Evolutionary conservation across 64 coral and sea anemone species (phyloP).

Genomic region (Cladopsammia gracilis): DNA sequence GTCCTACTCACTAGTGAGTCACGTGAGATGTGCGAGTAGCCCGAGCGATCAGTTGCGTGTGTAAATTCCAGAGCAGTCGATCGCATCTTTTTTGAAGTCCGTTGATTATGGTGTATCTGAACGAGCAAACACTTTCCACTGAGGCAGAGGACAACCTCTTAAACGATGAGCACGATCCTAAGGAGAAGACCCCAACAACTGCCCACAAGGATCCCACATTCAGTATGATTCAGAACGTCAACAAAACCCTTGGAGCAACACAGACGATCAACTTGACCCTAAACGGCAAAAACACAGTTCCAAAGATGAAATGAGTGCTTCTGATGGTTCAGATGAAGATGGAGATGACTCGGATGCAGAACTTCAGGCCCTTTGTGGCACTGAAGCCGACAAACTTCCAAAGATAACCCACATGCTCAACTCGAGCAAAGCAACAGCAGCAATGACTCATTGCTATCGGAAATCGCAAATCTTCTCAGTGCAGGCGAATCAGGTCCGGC

Average conservation of each 20-base stretch:
- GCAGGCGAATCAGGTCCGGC: conserved; percentile 20
- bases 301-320: conserved; percentile 32
- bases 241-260: conserved; percentile 17
- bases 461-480: conserved; percentile 29
- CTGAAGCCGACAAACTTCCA: neutral
- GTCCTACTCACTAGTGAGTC: too few relatives aligned
- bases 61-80: too few relatives aligned
- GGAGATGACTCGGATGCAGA: conserved; percentile 46
- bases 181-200: neutral
- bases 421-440: conserved; percentile 19
- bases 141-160: neutral
- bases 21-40: too few relatives aligned
- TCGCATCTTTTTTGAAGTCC: too few relatives aligned
- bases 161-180: neutral
- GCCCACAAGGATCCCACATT: neutral
- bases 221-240: conserved; percentile 5
- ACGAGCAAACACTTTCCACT: neutral
- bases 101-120: neutral
- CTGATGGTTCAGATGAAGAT: conserved; percentile 26
- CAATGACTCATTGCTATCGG: conserved; percentile 52
- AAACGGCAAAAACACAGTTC: neutral
- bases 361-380: conserved; percentile 18
- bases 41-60: too few relatives aligned
- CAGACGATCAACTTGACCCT: neutral
- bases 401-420: conserved; percentile 17